These are phyloP conservation scores for Thomomys bottae DNA, from an alignment of 2,113 vertebrate species.

Conservation along the genomic window DNA sequence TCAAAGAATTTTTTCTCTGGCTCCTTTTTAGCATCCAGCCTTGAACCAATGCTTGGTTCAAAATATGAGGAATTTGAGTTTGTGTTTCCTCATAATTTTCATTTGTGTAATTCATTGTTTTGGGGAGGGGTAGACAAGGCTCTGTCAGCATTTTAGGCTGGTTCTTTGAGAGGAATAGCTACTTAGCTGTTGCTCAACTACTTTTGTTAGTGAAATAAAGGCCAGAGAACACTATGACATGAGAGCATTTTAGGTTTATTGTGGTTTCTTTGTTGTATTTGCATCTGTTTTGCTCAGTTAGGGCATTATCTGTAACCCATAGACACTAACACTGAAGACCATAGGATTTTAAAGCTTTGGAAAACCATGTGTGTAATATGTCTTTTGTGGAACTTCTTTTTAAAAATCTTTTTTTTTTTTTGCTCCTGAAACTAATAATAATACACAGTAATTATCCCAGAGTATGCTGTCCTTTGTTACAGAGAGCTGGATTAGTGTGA, in stretches of 20 bases:
- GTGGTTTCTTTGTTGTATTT: conserved; percentile 45
- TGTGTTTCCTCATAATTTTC: conserved; percentile 54
- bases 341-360: conserved; percentile 63
- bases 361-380: conserved; percentile 51
- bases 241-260: conserved; percentile 67
- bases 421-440: conserved; percentile 49
- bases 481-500: conserved; percentile 59
- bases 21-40: conserved; percentile 66
- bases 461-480: conserved; percentile 56
- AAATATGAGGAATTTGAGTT: no score
- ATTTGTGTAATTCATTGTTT: conserved; percentile 12
- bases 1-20: conserved; percentile 72
- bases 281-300: conserved; percentile 47
- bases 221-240: conserved; percentile 15
- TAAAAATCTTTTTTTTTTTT: conserved; percentile 25
- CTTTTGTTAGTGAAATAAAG: conserved; percentile 66
- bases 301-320: background rate
- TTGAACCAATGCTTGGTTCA: no score
- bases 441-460: conserved; percentile 40
- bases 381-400: conserved; percentile 43
- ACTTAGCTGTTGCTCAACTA: conserved; percentile 59
- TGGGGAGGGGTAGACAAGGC: background rate
- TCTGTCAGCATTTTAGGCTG: background rate
- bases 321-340: conserved; percentile 33
- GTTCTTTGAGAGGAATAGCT: conserved; percentile 45